phyloP scores from a whole-genome alignment of 2,113 vertebrate species.

The Polypterus senegalus region DNA sequence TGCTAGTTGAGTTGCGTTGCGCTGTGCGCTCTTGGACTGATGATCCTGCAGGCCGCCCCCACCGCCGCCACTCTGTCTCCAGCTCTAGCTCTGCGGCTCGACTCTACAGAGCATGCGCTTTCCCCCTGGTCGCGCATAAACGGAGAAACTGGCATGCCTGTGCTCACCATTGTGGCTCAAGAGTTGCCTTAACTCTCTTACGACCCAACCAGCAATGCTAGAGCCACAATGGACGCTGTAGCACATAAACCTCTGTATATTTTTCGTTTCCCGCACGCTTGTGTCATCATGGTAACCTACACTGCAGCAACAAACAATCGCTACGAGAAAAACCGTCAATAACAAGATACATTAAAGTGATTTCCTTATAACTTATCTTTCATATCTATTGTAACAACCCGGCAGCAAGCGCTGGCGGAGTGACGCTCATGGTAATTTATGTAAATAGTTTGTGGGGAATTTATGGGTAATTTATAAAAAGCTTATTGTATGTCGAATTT shows the following conservation, averaged over 20 bases:
- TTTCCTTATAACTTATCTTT: too few species aligned
- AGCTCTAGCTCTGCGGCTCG: slow-evolving; percentile 29
- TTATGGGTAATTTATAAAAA: too few species aligned
- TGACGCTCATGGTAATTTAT: too few species aligned
- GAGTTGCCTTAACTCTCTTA: not conserved
- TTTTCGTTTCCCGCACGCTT: not conserved
- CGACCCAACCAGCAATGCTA: too few species aligned
- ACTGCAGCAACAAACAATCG: not conserved
- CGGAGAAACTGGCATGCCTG: not conserved
- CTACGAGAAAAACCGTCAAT: too few species aligned
- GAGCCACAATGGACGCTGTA: slow-evolving; percentile 7
- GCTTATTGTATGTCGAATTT: too few species aligned
- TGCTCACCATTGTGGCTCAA: slow-evolving; percentile 5
- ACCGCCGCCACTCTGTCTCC: slow-evolving; percentile 13
- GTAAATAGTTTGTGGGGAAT: too few species aligned
- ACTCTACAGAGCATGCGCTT: slow-evolving; percentile 27
- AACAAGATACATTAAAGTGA: too few species aligned
- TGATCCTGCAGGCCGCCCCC: slow-evolving; percentile 38
- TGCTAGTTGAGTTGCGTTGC: slow-evolving; percentile 21
- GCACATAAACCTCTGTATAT: too few species aligned
- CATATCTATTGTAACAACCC: too few species aligned
- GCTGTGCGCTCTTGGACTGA: slow-evolving; percentile 26
- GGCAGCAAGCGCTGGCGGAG: too few species aligned
- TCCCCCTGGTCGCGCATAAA: slow-evolving; percentile 20
- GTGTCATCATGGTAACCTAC: slow-evolving; percentile 6